These are phyloP conservation scores for Monochamus alternatus DNA, from an alignment of 2,888 invertebrate species.

Conservation along the genomic window DNA sequence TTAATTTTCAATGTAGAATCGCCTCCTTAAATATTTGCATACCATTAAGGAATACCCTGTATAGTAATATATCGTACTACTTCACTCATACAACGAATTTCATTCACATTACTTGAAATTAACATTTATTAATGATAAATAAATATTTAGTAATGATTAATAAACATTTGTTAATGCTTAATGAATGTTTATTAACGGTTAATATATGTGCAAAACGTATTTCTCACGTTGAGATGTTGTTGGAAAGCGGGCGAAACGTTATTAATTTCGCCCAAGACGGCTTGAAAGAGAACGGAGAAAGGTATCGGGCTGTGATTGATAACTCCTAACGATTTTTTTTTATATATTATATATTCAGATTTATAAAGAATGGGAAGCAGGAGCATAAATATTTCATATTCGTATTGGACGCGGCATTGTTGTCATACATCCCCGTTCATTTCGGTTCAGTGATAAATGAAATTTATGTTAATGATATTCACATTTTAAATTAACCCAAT, in stretches of 20 bases:
- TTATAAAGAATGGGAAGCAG: conserved; percentile 47
- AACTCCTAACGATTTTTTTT: conserved; percentile 49
- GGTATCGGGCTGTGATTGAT: conserved; percentile 54
- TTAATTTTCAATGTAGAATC: too few relatives aligned
- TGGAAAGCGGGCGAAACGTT: conserved; percentile 11
- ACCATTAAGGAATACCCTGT: too few relatives aligned
- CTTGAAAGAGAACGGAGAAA: conserved; percentile 45
- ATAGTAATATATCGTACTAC: too few relatives aligned
- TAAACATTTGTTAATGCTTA: too few relatives aligned
- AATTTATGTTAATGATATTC: conserved; percentile 54
- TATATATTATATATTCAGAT: conserved; percentile 46
- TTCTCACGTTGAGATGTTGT: not conserved
- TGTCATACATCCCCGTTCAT: conserved; percentile 43
- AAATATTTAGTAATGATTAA: too few relatives aligned
- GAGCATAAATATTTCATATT: conserved; percentile 51
- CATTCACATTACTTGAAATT: too few relatives aligned
- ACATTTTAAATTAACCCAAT: conserved; percentile 46
- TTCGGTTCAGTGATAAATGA: conserved; percentile 49
- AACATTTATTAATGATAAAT: too few relatives aligned
- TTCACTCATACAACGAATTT: too few relatives aligned
- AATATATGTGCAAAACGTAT: too few relatives aligned
- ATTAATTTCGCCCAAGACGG: conserved; percentile 49
- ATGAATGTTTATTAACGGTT: too few relatives aligned
- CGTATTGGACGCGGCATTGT: conserved; percentile 44
- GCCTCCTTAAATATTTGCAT: too few relatives aligned